A percentile compares a stretch with the other conserved stretches of the same genome.
Conservation (phyloP, 1,140 invertebrate genomes). For the Octopus sinensis region DNA sequence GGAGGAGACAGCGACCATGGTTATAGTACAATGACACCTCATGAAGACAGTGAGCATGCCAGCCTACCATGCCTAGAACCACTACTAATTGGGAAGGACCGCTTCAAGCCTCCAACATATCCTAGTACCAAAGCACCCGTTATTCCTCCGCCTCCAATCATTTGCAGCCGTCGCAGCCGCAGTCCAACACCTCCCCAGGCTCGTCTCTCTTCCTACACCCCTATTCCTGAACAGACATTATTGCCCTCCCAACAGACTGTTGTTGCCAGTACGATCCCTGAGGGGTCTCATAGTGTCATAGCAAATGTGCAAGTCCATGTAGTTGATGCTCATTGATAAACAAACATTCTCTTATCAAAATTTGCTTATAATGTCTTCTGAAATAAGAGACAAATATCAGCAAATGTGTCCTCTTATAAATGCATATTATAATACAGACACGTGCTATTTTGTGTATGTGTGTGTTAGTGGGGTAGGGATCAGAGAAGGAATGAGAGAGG, state of each 20-base stretch:
- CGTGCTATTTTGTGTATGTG: too few species aligned
- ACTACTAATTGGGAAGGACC: conserved; percentile 58
- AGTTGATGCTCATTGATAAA: conserved; percentile 57
- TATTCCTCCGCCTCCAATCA: conserved; percentile 43
- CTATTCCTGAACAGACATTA: conserved; percentile 50
- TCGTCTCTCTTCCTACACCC: conserved; percentile 40
- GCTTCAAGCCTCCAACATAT: conserved; percentile 48
- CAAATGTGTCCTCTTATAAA: too few species aligned
- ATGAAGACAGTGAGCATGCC: conserved; percentile 69
- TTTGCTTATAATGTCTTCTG: too few species aligned
- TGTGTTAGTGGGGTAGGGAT: too few species aligned
- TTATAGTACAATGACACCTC: conserved; percentile 91
- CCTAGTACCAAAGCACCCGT: conserved; percentile 43
- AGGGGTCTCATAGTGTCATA: conserved; percentile 66
- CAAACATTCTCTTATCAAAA: too few species aligned
- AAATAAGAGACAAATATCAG: too few species aligned
- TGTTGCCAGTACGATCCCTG: conserved; percentile 29
- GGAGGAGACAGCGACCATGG: conserved; percentile 87
- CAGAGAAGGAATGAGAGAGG: too few species aligned
- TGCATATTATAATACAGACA: too few species aligned
- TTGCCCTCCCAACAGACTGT: conserved; percentile 55
- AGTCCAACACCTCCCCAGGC: conserved; percentile 51
- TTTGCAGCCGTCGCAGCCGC: conserved; percentile 37
- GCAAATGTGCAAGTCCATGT: conserved; percentile 84
- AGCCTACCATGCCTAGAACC: conserved; percentile 64